phyloP scores from a whole-genome alignment of 2,888 invertebrate species.

The Perizoma flavofasciatum region DNA sequence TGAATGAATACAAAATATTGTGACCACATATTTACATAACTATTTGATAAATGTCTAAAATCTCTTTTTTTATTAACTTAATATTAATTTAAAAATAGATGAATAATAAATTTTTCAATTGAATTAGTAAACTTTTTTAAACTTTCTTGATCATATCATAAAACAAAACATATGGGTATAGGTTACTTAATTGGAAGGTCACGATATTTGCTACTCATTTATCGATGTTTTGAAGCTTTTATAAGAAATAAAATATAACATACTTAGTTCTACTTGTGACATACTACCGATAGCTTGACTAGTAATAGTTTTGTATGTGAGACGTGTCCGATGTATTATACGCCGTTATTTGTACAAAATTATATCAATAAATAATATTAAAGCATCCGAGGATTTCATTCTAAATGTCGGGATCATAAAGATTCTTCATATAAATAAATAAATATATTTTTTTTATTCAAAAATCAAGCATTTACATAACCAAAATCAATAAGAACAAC shows the following conservation, averaged over 20 bases:
- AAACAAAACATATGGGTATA: too few relatives aligned
- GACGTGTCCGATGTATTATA: conserved; percentile 84
- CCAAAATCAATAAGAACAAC: too few relatives aligned
- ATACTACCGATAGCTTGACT: conserved; percentile 74
- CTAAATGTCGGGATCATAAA: neutral
- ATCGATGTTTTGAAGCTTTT: conserved; percentile 17
- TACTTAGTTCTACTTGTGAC: conserved; percentile 69
- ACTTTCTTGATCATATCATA: too few relatives aligned
- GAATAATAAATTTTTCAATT: too few relatives aligned
- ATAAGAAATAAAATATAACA: conserved; percentile 35
- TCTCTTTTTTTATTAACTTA: too few relatives aligned
- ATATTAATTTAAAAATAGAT: too few relatives aligned
- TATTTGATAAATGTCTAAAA: too few relatives aligned
- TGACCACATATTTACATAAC: neutral
- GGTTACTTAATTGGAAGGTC: too few relatives aligned
- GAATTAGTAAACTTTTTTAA: too few relatives aligned
- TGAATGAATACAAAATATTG: conserved; percentile 15
- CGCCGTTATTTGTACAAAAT: conserved; percentile 85
- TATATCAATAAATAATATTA: conserved; percentile 80
- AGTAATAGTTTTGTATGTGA: conserved; percentile 84
- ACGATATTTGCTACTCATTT: conserved; percentile 11
- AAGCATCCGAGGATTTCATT: conserved; percentile 34
- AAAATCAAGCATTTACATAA: too few relatives aligned
- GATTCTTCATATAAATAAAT: too few relatives aligned
- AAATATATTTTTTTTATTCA: too few relatives aligned